Base-by-base conservation (phyloP, 2,888 invertebrate genomes). In the Microctonus aethiopoides region DNA sequence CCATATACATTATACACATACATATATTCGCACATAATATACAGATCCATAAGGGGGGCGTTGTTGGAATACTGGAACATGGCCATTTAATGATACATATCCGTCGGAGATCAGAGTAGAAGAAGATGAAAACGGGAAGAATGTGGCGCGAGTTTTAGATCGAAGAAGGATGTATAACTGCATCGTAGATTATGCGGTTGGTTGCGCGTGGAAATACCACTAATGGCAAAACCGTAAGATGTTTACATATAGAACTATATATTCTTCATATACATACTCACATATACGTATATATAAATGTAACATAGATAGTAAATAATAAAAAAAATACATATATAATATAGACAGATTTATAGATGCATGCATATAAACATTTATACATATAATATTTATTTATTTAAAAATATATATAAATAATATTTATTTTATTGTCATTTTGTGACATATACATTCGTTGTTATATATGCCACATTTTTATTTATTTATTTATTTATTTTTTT, bases 121-220 rank as follows among this genome's bases (percentile, higher is more conserved):
- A 52, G 29, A 39, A 67, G 67, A 34, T 26, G 22, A 16, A 63
- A 52, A 54, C 13, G 29, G n/a, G 46, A 68, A 39, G 32, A 32
- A 68, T 61, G 61, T 59, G 59, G 51, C 10, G 59, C 39, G 51
- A 54, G 52, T 61, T 26, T 34, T 29, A 24, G 29, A 57, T 52
- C 34, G 46, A 71, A 67, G 60, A 68, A 68, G 59, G 64, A 64
- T 59, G 64, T 70, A n/a, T n/a, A 71, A 75, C 77, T 68, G 75
- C 73, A 74, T 72, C 70, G 67, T 63, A 68, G 71, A 72, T 81
- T 78, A 77, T 67, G 72, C 78, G 81, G 77, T 79, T 76, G 72
- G 76, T 66, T 73, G 80, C 70, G 72, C 76, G 78, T 79, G 77
- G 78, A 81, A 81, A 80, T 72, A 75, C 74, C 76, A 75, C 71